Base-by-base conservation (phyloP, 2,113 vertebrate species). In the Nothoprocta pentlandii region DNA sequence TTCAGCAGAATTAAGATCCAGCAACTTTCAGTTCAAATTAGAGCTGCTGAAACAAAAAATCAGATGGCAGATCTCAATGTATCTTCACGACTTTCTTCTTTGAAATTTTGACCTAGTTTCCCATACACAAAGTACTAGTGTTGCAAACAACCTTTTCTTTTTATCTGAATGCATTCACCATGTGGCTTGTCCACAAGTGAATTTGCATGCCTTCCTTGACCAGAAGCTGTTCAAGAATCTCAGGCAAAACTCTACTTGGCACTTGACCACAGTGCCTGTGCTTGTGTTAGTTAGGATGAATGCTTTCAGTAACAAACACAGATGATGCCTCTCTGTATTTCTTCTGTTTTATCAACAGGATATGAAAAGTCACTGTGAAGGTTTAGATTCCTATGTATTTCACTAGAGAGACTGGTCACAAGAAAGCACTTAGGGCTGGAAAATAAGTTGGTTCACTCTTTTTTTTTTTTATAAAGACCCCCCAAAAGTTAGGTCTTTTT, bases 31-130 rank as follows among this genome's bases (percentile, higher is more conserved):
- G 13, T 86, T 90, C 26, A 75, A 69, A 61, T 78, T 78, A 62
- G 28, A 7, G 13, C 7, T 25, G 26, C 67, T 75, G 39, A 78
- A 34, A 79, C 59, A 91, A 93, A 91, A 91, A 68, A 79, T 90
- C 64, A 78, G 54, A 81, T 16, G 21, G 14, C 44, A 84, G 66
- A 87, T 69, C 30, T 88, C 47, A 88, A 28, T 14, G 53, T 63
- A 12, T 16, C 69, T 90, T 62, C 30, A 42, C 36, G 13, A 69
- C 46, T 61, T 7, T 51, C 22, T 87, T 58, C 22, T 87, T 58
- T 79, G 61, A 44, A 78, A 68, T 90, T 90, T 88, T 86, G 58
- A 39, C 58, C 86, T 75, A 66, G 39, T 75, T 90, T 92, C 68
- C 28, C 32, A 73, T 61, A 71, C 88, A 78, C 90, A 36, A 47